Evolutionary conservation across 2,888 invertebrate genomes (phyloP).

Genomic region (Ornithoptera alexandrae): DNA sequence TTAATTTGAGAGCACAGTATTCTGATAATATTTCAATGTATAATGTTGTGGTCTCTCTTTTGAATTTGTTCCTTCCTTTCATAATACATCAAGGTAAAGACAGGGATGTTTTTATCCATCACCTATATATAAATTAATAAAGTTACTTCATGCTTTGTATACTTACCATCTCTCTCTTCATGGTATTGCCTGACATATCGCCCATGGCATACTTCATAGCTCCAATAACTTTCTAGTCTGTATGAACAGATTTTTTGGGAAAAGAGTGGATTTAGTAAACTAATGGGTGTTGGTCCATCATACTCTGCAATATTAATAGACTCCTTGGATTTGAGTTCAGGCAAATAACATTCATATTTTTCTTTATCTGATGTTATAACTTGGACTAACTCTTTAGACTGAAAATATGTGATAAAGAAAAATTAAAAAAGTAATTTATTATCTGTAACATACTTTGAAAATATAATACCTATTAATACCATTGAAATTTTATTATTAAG

Average conservation of each 20-base stretch:
- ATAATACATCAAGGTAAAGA: no score
- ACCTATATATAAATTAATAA: not conserved
- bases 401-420: conserved; percentile 27
- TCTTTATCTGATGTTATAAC: conserved; percentile 89
- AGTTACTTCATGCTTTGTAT: not conserved
- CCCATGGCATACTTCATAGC: conserved; percentile 97
- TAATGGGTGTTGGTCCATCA: conserved; percentile 87
- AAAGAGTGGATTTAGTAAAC: conserved; percentile 88
- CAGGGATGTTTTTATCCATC: not conserved
- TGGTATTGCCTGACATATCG: conserved; percentile 95
- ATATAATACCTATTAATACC: no score
- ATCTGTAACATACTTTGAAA: no score
- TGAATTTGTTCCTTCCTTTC: no score
- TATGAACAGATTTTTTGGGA: conserved; percentile 90
- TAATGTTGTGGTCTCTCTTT: no score
- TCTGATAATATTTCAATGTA: no score
- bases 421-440: not conserved
- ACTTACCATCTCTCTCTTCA: conserved; percentile 90
- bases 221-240: conserved; percentile 95
- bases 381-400: conserved; percentile 80
- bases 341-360: conserved; percentile 90
- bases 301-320: conserved; percentile 81
- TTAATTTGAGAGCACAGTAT: no score
- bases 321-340: conserved; percentile 80
- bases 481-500: no score